These are phyloP conservation scores for Melanotaenia nigrans DNA, from an alignment of 2,797 vertebrate species.

Conservation along the genomic window DNA sequence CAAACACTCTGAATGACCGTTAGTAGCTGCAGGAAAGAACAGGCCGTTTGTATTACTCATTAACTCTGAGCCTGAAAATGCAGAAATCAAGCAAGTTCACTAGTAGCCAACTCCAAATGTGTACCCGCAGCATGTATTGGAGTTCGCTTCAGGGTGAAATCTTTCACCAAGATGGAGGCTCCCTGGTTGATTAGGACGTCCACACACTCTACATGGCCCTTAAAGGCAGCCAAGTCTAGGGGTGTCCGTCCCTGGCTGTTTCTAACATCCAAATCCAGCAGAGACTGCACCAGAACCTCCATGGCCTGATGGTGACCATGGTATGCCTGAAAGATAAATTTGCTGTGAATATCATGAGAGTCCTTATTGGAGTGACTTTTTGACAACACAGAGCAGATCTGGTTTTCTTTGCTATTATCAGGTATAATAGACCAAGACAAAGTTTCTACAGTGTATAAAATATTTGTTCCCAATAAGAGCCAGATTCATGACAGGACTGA, in stretches of 20 bases:
- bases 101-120: not conserved
- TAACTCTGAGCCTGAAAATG: not conserved
- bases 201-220: constrained; percentile 97
- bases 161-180: constrained; percentile 96
- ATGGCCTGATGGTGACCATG: constrained; percentile 97
- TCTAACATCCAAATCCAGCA: constrained; percentile 96
- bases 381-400: not conserved
- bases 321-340: constrained; percentile 85
- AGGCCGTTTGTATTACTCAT: not conserved
- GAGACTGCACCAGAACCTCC: constrained; percentile 95
- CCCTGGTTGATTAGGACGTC: constrained; percentile 98
- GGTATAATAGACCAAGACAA: not conserved
- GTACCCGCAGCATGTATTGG: constrained; percentile 97
- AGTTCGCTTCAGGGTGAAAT: constrained; percentile 93
- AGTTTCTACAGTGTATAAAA: not conserved
- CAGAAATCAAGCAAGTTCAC: not conserved
- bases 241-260: constrained; percentile 94
- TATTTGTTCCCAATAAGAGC: not conserved
- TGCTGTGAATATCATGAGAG: not conserved
- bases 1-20: constrained; percentile 98
- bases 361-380: not conserved
- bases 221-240: constrained; percentile 94
- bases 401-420: not conserved
- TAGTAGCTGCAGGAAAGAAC: constrained; percentile 86
- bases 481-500: not conserved